phyloP scores from a whole-genome alignment of 2,797 vertebrate species.

The Manis crassicaudata region DNA sequence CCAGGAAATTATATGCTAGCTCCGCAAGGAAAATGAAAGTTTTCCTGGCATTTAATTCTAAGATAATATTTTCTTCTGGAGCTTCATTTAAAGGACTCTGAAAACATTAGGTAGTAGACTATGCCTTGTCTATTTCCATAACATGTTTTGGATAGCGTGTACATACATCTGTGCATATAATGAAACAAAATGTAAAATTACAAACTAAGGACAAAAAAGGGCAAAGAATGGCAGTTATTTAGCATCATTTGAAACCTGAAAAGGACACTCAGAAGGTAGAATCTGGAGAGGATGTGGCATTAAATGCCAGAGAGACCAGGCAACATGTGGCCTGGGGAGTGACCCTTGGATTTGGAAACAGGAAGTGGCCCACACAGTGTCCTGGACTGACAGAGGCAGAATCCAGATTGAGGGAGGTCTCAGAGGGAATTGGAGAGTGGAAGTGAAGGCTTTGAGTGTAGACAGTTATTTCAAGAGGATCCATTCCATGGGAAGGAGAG shows the following conservation, averaged over 20 bases:
- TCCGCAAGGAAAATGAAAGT: neutral
- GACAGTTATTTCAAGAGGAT: neutral
- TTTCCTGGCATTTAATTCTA: conserved; percentile 21
- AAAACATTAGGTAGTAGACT: neutral
- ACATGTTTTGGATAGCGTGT: neutral
- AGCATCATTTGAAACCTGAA: neutral
- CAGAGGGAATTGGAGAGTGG: neutral
- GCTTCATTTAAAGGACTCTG: neutral
- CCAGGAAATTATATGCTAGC: neutral
- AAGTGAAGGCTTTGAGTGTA: neutral
- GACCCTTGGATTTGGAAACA: neutral
- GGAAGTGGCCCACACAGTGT: neutral
- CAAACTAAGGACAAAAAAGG: neutral
- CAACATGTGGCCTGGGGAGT: neutral
- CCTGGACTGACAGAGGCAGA: neutral
- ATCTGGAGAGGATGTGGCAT: neutral
- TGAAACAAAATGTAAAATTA: neutral
- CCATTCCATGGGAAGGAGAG: neutral
- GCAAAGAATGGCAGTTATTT: neutral
- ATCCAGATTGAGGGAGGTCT: neutral
- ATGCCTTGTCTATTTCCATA: neutral
- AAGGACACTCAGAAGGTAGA: neutral
- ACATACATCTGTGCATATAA: neutral
- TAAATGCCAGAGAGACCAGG: neutral
- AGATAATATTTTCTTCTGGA: neutral